Evolutionary conservation across 1,140 invertebrate species (phyloP).

Genomic region (Chymomyza costata): DNA sequence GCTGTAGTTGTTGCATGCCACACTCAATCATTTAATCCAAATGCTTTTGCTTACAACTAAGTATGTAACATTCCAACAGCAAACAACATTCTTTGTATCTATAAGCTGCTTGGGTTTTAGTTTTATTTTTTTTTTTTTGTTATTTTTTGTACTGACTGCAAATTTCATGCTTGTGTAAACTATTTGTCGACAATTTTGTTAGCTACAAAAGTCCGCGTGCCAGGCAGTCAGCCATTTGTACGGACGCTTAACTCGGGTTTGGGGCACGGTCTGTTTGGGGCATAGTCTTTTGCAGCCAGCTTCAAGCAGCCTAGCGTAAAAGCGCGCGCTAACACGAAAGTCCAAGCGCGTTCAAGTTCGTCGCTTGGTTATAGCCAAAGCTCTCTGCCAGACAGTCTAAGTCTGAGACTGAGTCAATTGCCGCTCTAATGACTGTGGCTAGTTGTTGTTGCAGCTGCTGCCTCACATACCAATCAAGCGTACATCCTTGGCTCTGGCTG

Average conservation of each 20-base stretch:
- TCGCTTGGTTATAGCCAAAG: no score
- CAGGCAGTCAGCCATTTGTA: conserved; percentile 23
- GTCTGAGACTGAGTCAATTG: conserved; percentile 37
- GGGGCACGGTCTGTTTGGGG: neutral
- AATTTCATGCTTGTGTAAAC: conserved; percentile 74
- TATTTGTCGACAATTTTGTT: conserved; percentile 74
- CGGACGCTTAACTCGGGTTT: no score
- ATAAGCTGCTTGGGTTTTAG: conserved; percentile 5
- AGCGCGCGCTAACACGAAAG: conserved; percentile 57
- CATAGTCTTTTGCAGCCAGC: conserved; percentile 16
- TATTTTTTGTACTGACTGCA: conserved; percentile 37
- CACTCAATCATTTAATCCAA: conserved; percentile 49
- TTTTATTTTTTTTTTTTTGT: no score
- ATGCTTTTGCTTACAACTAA: conserved; percentile 23
- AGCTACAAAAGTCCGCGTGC: conserved; percentile 65
- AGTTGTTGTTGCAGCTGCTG: neutral
- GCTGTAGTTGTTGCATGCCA: conserved; percentile 42
- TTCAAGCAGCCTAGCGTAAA: conserved; percentile 53
- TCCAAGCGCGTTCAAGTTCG: no score
- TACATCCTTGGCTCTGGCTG: conserved; percentile 17
- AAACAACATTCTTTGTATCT: conserved; percentile 56
- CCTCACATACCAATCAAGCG: conserved; percentile 18
- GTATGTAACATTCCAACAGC: conserved; percentile 19
- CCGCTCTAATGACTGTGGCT: conserved; percentile 53
- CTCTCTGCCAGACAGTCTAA: no score